Evolutionary conservation across 1,140 invertebrate species (phyloP).

Genomic region (Drosophila eugracilis): DNA sequence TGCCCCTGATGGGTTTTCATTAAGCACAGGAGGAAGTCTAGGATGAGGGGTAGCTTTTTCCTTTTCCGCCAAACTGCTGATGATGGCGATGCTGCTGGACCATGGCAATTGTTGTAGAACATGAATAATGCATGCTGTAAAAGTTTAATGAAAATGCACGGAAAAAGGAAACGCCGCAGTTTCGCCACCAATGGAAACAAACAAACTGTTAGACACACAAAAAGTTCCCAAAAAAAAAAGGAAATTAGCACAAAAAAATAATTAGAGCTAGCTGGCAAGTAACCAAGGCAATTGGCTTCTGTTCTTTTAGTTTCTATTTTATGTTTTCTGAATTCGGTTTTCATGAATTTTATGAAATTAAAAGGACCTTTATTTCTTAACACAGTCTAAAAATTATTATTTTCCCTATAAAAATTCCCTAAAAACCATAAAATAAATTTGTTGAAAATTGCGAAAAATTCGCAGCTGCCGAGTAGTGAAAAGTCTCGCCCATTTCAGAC

Average conservation of each 20-base stretch:
- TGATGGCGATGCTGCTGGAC: slow-evolving; percentile 16
- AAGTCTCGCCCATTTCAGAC: background rate
- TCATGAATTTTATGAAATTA: background rate
- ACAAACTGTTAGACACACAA: slow-evolving; percentile 17
- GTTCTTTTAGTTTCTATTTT: slow-evolving; percentile 1
- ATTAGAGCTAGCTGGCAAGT: slow-evolving; percentile 37
- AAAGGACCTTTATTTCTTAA: too few species aligned
- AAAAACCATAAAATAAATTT: slow-evolving; percentile 7
- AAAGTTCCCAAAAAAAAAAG: slow-evolving; percentile 17
- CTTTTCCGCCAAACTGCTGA: background rate
- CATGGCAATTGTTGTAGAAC: slow-evolving; percentile 68
- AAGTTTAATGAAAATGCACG: slow-evolving; percentile 75
- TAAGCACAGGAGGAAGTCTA: slow-evolving; percentile 23
- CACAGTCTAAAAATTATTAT: background rate
- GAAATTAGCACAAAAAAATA: slow-evolving; percentile 16
- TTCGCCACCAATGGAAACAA: slow-evolving; percentile 36
- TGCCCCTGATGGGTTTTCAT: slow-evolving; percentile 66
- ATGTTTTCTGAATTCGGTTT: background rate
- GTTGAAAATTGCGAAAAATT: slow-evolving; percentile 15
- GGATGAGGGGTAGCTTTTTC: background rate
- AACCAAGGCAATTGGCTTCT: slow-evolving; percentile 23
- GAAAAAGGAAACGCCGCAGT: slow-evolving; percentile 27
- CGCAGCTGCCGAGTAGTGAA: slow-evolving; percentile 7
- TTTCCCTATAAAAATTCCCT: background rate
- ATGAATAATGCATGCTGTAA: slow-evolving; percentile 75